Conservation (phyloP, 2,113 vertebrate species). For the Nanorana parkeri region DNA sequence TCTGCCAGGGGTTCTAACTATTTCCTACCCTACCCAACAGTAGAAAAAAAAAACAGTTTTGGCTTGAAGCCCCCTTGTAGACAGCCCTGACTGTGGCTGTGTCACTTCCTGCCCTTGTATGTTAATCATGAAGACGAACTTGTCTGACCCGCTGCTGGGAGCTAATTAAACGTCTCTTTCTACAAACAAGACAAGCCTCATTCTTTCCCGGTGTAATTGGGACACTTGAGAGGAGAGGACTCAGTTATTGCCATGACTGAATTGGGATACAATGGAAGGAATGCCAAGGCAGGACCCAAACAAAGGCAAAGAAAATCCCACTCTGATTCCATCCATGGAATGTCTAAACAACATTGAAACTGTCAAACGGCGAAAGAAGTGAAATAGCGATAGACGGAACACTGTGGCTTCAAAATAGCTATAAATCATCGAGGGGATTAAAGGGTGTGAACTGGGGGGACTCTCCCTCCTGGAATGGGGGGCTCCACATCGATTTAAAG, state of each 20-base stretch:
- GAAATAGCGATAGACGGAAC: conserved; percentile 74
- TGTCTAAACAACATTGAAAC: conserved; percentile 81
- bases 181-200: conserved; percentile 70
- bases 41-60: too few species aligned
- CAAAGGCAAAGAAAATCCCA: conserved; percentile 69
- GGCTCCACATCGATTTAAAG: too few species aligned
- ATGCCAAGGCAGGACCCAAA: conserved; percentile 77
- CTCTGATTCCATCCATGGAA: conserved; percentile 73
- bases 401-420: conserved; percentile 76
- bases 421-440: conserved; percentile 78
- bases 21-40: too few species aligned
- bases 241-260: conserved; percentile 78
- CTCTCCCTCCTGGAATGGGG: conserved; percentile 57
- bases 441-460: conserved; percentile 64
- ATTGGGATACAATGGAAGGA: conserved; percentile 78
- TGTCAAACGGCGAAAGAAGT: conserved; percentile 74
- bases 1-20: too few species aligned
- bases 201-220: conserved; percentile 75
- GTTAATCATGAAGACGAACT: conserved; percentile 73
- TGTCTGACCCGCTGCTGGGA: conserved; percentile 69
- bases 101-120: conserved; percentile 69
- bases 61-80: too few species aligned
- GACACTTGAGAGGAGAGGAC: conserved; percentile 75
- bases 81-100: too few species aligned
- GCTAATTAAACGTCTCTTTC: conserved; percentile 76